Base-by-base conservation (phyloP, 1,140 invertebrate species). In the Aricia agestis region DNA sequence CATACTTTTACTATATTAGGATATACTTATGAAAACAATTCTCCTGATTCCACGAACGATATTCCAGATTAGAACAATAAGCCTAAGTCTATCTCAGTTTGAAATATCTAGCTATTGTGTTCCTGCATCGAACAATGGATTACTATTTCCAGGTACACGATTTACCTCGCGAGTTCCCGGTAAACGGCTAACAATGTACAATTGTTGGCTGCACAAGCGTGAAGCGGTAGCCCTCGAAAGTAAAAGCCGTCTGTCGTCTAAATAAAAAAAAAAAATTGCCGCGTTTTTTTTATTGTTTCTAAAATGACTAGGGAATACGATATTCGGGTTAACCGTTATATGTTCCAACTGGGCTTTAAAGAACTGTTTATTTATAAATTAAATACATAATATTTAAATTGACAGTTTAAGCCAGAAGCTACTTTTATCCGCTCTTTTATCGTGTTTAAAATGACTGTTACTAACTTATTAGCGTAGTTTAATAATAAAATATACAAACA, bases 171-270 rank as follows among this genome's bases (percentile, higher is more conserved):
- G 18, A 17, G 17, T 87, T 86, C 84, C 81, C 76, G 80, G 82
- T 86, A 86, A 77, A 70, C 69, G 57, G 68, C 70, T 78, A 82
- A 86, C 85, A 87, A 87, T 87, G 82, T 79, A 76, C 80, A 72
- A 84, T 86, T 86, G 84, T 83, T 59, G 68, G 58, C n/a, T 25
- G 59, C 10, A 9, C 59, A 25, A 63, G 19, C 59, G 59, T 63
- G 19, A 59, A 74, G 68, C 71, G 73, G 68, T 78, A 67, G 73
- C 71, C 66, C 19, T 45, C 66, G 36, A 45, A 63, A 63, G 59
- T 63, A 63, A 19, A 10, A 7, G 1, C 59, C 18, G 18, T 25
- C 17, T 59, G n/a, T 2, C 25, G 25, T 25, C 0, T 25, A 25
- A 25, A 25, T 59, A 19, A 59, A 17, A 59, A 59, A 59, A 59